Evolutionary conservation across 2,888 invertebrate species (phyloP).

Genomic region (Coleophora flavipennella): DNA sequence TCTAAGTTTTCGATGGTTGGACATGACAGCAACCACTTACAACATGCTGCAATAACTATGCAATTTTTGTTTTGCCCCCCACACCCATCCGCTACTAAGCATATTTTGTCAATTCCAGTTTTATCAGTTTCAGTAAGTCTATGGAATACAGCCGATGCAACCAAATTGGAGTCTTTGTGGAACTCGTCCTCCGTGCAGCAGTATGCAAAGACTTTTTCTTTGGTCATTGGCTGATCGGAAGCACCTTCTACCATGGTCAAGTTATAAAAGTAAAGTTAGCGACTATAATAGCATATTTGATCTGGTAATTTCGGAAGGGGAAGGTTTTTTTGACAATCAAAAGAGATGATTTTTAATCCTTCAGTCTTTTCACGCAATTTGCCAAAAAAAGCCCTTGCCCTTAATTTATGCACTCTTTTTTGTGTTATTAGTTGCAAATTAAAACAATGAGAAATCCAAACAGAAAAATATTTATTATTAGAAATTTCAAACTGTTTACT

Average conservation of each 20-base stretch:
- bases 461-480: too few species aligned
- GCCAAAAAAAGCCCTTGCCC: slow-evolving; percentile 1
- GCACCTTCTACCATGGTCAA: slow-evolving; percentile 27
- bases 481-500: too few species aligned
- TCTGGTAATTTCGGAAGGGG: neutral
- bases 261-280: slow-evolving; percentile 32
- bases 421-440: neutral
- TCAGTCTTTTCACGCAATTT: neutral
- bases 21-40: neutral
- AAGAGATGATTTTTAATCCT: neutral
- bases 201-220: slow-evolving; percentile 22
- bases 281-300: slow-evolving; percentile 27
- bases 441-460: too few species aligned
- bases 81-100: slow-evolving; percentile 13
- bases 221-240: slow-evolving; percentile 19
- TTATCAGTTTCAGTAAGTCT: slow-evolving; percentile 9
- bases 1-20: neutral
- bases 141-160: slow-evolving; percentile 15
- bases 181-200: slow-evolving; percentile 17
- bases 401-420: slow-evolving; percentile 10
- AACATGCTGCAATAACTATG: slow-evolving; percentile 6
- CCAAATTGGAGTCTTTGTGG: slow-evolving; percentile 16
- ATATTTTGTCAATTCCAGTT: slow-evolving; percentile 10
- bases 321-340: slow-evolving; percentile 1
- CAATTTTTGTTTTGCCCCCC: slow-evolving; percentile 13